phyloP scores from a whole-genome alignment of 2,888 invertebrate species.

The Eurois occulta region DNA sequence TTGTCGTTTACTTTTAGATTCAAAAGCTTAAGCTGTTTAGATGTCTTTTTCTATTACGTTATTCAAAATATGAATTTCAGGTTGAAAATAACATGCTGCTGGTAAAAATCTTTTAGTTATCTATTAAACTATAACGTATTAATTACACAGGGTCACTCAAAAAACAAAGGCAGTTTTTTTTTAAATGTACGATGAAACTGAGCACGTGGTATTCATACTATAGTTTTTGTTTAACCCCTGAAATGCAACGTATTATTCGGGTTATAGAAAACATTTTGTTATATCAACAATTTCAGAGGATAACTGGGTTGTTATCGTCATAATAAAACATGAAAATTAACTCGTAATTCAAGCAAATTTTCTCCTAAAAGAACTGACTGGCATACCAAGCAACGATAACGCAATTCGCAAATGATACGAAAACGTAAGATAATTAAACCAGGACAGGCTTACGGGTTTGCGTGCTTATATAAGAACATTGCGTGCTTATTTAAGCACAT shows the following conservation, averaged over 20 bases:
- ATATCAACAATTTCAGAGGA: background rate
- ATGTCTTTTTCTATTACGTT: background rate
- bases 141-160: background rate
- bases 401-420: slow-evolving; percentile 72
- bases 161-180: too few species aligned
- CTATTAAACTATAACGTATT: background rate
- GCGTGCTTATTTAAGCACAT: slow-evolving; percentile 69
- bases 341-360: slow-evolving; percentile 2
- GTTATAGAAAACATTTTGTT: background rate
- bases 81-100: background rate
- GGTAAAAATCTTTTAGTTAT: background rate
- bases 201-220: background rate
- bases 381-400: slow-evolving; percentile 26
- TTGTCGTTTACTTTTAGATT: background rate
- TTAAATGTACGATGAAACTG: too few species aligned
- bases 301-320: background rate
- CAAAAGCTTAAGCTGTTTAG: background rate
- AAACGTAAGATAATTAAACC: slow-evolving; percentile 76
- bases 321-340: background rate
- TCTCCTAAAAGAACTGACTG: slow-evolving; percentile 28
- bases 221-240: background rate
- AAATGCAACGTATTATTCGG: background rate
- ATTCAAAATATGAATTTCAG: background rate
- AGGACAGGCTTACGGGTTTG: slow-evolving; percentile 56
- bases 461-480: slow-evolving; percentile 68